Base-by-base conservation (phyloP, 2,888 invertebrate genomes). In the Volucella bombylans region DNA sequence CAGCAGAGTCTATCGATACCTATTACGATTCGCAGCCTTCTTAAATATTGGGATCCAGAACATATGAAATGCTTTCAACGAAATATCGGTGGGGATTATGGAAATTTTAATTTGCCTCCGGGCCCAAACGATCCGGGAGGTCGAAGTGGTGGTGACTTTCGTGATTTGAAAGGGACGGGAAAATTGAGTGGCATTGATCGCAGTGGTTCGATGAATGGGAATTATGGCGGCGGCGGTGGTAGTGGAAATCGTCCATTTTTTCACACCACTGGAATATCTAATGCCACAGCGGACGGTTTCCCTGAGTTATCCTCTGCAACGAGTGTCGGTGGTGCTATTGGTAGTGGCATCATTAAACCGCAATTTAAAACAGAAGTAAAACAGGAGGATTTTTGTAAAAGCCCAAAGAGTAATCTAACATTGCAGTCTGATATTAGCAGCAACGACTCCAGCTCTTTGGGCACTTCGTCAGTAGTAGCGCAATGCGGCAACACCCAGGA, bases 1-100 rank as follows among this genome's bases (percentile, higher is more conserved):
- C 97, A 98, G 91, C 95, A 96, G 89, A 97, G 96, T 88, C 94
- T 97, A 88, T 98, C 98, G n/a, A 97, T 98, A 90, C 98, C 98
- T 1, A 94, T 98, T 68, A 97, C 97, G 8, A 94, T 98, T 92
- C 94, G 98, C 85, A 94, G 97, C 1, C 93, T 98, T 2, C 94
- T 98, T n/a, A 95, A 96, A 89, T 94, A 95, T 71, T 97, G 97
- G 97, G 96, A 97, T 88, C 94, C 95, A 10, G 96, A 96, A 88
- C 93, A 94, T 39, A 92, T 94, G 39, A 93, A 93, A 69, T 93
- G 94, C 62, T 79, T 90, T 78, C 90, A 90, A 50, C 90, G 90
- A 0, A 87, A 71, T 8, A 87, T 89, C 38, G 87, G 87, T 3
- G 68, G 94, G 93, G 95, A 93, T 92, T 93, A 95, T 91, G 95